Evolutionary conservation across 2,113 vertebrate genomes (phyloP).

Genomic region (Oncorhynchus mykiss): DNA sequence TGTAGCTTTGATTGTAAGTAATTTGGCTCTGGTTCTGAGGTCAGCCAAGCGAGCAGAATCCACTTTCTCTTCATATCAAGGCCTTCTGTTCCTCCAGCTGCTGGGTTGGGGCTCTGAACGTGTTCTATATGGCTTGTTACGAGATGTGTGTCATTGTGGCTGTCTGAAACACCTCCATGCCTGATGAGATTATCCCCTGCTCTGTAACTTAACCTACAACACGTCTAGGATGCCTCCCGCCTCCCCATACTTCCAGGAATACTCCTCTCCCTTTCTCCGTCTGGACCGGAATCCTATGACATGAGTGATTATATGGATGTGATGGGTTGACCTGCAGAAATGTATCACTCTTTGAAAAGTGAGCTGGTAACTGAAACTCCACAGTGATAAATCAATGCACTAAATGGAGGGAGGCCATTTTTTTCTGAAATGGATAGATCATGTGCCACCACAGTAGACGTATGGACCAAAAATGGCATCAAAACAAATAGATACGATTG

Average conservation of each 20-base stretch:
- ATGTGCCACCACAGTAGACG: constrained; percentile 7
- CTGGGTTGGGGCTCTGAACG: constrained; percentile 15
- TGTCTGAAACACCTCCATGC: constrained; percentile 49
- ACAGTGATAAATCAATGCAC: constrained; percentile 58
- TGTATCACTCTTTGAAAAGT: constrained; percentile 56
- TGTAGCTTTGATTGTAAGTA: constrained; percentile 76
- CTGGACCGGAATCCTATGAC: constrained; percentile 45
- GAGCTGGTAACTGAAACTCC: constrained; percentile 47
- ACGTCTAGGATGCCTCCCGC: constrained; percentile 21
- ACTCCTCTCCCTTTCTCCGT: background rate
- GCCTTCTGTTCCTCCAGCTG: constrained; percentile 75
- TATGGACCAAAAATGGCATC: background rate
- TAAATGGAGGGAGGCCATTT: constrained; percentile 41
- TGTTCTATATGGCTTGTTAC: constrained; percentile 14
- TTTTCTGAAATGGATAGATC: constrained; percentile 29
- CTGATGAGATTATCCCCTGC: constrained; percentile 56
- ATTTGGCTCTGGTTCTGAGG: constrained; percentile 72
- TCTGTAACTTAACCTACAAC: constrained; percentile 60
- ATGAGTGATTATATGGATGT: constrained; percentile 63
- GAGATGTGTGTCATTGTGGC: constrained; percentile 65
- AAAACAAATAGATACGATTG: no score
- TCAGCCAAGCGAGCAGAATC: constrained; percentile 62
- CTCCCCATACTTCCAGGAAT: constrained; percentile 61
- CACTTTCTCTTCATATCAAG: constrained; percentile 59
- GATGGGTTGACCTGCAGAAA: constrained; percentile 62